phyloP scores from a whole-genome alignment of 2,797 vertebrate species.

The Sphaeramia orbicularis region DNA sequence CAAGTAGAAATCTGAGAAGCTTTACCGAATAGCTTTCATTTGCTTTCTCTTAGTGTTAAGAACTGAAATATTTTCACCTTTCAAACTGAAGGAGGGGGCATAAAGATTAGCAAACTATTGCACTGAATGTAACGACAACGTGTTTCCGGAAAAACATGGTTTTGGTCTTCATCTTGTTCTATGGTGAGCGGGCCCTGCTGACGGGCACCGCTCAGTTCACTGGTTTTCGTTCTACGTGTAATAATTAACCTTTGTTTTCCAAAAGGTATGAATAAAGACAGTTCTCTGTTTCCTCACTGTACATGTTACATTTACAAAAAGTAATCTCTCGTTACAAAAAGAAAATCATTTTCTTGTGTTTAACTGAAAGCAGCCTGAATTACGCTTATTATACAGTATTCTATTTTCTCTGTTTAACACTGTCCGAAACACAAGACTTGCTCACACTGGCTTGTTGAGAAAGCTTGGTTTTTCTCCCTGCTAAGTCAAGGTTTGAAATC shows the following conservation, averaged over 20 bases:
- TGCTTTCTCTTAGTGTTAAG: constrained; percentile 40
- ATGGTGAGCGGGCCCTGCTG: constrained; percentile 59
- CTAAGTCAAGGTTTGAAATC: constrained; percentile 81
- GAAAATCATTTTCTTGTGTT: constrained; percentile 68
- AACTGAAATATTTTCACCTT: constrained; percentile 52
- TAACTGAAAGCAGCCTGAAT: constrained; percentile 81
- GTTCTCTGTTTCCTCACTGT: constrained; percentile 85
- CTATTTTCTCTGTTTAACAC: constrained; percentile 88
- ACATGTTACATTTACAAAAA: constrained; percentile 90
- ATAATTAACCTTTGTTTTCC: constrained; percentile 83
- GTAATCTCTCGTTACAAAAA: constrained; percentile 83
- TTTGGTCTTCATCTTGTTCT: constrained; percentile 67
- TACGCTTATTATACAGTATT: constrained; percentile 78
- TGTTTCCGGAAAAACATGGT: constrained; percentile 69
- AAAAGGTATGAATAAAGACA: constrained; percentile 86
- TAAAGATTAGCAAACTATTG: constrained; percentile 76
- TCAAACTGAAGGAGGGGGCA: constrained; percentile 49
- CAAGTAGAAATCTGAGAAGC: constrained; percentile 80
- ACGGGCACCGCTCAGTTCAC: constrained; percentile 45
- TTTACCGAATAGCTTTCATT: constrained; percentile 46
- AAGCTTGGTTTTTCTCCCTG: constrained; percentile 86
- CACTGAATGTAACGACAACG: constrained; percentile 67
- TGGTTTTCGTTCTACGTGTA: constrained; percentile 63
- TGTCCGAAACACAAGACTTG: constrained; percentile 77
- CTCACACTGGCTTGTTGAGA: constrained; percentile 81